Conservation (phyloP, 2,888 invertebrate genomes). For the Nomada hirtipes region DNA sequence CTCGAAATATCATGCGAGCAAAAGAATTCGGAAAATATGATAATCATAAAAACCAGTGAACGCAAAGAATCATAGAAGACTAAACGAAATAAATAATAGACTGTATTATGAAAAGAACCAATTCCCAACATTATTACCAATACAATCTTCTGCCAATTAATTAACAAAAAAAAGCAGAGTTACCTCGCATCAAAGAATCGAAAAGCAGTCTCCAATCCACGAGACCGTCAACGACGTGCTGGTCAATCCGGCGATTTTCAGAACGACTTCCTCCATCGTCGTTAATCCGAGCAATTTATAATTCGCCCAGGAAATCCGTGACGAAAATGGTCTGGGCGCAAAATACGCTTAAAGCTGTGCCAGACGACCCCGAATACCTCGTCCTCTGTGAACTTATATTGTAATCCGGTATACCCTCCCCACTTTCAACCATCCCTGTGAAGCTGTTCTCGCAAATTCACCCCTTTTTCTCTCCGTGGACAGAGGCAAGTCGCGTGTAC, state of each 20-base stretch:
- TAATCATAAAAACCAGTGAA: no score
- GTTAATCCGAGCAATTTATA: constrained; percentile 47
- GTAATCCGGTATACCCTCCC: constrained; percentile 42
- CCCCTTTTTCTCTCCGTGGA: not conserved
- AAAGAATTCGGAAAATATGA: no score
- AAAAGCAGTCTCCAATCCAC: not conserved
- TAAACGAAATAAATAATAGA: no score
- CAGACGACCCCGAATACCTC: constrained; percentile 42
- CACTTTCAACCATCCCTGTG: not conserved
- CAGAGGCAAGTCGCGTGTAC: constrained; percentile 20
- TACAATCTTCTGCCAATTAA: no score
- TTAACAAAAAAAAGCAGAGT: no score
- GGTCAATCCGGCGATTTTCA: constrained; percentile 26
- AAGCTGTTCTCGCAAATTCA: not conserved
- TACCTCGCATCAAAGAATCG: no score
- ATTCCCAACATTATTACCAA: no score
- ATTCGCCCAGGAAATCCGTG: constrained; percentile 40
- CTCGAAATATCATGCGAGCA: no score
- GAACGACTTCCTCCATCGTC: constrained; percentile 11
- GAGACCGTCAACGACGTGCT: not conserved
- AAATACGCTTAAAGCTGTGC: constrained; percentile 44
- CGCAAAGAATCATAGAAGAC: no score
- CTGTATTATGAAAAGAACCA: no score
- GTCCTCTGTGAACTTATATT: constrained; percentile 51
- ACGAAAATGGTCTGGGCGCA: constrained; percentile 34